These are phyloP conservation scores for Pseudanteris insignis DNA, from an alignment of 2,888 invertebrate species.

Conservation along the genomic window DNA sequence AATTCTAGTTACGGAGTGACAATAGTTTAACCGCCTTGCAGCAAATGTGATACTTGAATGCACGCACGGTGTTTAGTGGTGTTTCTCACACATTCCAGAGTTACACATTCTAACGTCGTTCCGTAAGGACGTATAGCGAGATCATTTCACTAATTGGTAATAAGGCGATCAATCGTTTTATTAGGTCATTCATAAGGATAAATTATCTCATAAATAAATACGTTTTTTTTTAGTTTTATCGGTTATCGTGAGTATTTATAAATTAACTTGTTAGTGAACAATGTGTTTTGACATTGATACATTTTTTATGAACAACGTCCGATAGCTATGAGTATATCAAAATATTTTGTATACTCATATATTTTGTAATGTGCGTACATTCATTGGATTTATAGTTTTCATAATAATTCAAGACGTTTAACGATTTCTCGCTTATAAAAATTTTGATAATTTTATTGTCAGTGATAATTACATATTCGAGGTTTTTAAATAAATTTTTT, in stretches of 20 bases:
- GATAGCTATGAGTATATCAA: too few relatives aligned
- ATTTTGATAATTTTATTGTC: too few relatives aligned
- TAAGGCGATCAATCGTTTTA: slow-evolving; percentile 26
- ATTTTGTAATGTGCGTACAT: too few relatives aligned
- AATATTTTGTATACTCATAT: too few relatives aligned
- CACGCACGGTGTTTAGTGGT: slow-evolving; percentile 9
- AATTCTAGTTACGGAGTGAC: slow-evolving; percentile 2
- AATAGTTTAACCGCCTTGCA: slow-evolving; percentile 6
- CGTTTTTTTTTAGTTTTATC: background rate
- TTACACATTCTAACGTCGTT: slow-evolving; percentile 16
- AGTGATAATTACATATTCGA: too few relatives aligned
- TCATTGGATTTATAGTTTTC: too few relatives aligned
- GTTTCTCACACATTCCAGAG: slow-evolving; percentile 34
- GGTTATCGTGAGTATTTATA: background rate
- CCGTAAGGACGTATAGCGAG: slow-evolving; percentile 31
- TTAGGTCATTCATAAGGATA: slow-evolving; percentile 24
- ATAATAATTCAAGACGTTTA: too few relatives aligned
- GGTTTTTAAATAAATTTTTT: too few relatives aligned
- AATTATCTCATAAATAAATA: slow-evolving; percentile 14
- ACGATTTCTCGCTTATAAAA: too few relatives aligned
- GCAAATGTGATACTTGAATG: background rate
- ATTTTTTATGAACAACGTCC: too few relatives aligned
- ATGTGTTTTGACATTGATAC: too few relatives aligned
- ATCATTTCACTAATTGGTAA: slow-evolving; percentile 18
- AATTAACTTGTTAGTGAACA: too few relatives aligned